Conservation (phyloP, 2,113 vertebrate species). For the Myanophis thanlyinensis region DNA sequence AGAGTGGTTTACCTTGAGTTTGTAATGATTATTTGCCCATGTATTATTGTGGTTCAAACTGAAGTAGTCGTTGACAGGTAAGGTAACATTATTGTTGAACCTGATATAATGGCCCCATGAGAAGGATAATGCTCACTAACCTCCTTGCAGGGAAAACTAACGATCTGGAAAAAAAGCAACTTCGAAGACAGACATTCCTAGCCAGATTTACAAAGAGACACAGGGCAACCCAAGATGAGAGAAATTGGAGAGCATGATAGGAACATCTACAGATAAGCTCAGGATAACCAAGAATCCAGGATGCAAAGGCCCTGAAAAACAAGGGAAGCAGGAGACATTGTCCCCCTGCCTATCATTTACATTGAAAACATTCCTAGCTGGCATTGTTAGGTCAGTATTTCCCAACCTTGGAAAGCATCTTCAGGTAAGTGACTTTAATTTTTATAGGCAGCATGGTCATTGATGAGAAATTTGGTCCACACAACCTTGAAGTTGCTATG, state of each 20-base stretch:
- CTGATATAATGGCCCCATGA: neutral
- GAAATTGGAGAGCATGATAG: neutral
- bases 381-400: neutral
- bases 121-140: neutral
- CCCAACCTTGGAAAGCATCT: neutral
- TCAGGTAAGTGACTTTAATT: neutral
- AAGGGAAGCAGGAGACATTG: neutral
- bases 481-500: neutral
- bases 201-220: neutral
- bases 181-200: neutral
- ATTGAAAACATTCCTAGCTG: neutral
- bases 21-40: too few relatives aligned
- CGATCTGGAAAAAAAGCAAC: neutral
- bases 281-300: neutral
- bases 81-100: too few relatives aligned
- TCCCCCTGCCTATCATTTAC: neutral
- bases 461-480: neutral
- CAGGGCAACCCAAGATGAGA: neutral
- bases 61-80: too few relatives aligned
- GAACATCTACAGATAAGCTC: neutral
- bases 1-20: too few relatives aligned
- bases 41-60: too few relatives aligned
- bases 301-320: neutral
- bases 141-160: neutral
- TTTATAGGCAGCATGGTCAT: neutral